A percentile compares a stretch with the other conserved stretches of the same genome.
Conservation (phyloP, 1,140 invertebrate genomes). For the Dufourea novaeangliae region DNA sequence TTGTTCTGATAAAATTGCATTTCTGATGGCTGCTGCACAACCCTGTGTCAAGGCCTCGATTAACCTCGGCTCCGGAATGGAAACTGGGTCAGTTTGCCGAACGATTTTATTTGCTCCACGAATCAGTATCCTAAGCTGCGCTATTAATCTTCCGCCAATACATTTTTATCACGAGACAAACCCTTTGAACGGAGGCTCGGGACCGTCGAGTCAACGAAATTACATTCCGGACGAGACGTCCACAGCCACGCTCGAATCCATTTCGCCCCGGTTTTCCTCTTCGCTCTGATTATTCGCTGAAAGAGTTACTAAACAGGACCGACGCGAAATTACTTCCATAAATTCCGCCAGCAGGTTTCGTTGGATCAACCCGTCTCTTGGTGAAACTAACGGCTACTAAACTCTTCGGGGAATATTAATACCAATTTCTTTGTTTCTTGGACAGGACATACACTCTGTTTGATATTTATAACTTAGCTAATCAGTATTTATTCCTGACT, state of each 20-base stretch:
- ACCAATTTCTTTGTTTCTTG: no score
- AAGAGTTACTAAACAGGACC: background rate
- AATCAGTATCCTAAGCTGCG: slow-evolving; percentile 21
- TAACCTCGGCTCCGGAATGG: background rate
- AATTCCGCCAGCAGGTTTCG: background rate
- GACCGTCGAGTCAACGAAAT: background rate
- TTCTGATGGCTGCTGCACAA: background rate
- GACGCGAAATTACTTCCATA: background rate
- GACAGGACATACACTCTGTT: no score
- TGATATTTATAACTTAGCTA: no score
- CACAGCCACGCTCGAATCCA: background rate
- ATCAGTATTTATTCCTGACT: no score
- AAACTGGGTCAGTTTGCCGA: slow-evolving; percentile 24
- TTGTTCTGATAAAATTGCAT: background rate
- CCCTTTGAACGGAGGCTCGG: background rate
- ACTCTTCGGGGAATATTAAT: no score
- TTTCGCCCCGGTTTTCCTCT: background rate
- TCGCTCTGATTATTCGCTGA: background rate
- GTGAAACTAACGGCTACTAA: no score
- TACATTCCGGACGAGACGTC: background rate
- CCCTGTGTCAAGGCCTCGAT: slow-evolving; percentile 27
- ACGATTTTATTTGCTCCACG: slow-evolving; percentile 6
- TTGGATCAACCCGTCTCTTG: background rate
- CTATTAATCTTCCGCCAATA: slow-evolving; percentile 14
- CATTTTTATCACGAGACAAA: background rate